phyloP scores from a whole-genome alignment of 1,140 invertebrate genomes.

The Penaeus japonicus region DNA sequence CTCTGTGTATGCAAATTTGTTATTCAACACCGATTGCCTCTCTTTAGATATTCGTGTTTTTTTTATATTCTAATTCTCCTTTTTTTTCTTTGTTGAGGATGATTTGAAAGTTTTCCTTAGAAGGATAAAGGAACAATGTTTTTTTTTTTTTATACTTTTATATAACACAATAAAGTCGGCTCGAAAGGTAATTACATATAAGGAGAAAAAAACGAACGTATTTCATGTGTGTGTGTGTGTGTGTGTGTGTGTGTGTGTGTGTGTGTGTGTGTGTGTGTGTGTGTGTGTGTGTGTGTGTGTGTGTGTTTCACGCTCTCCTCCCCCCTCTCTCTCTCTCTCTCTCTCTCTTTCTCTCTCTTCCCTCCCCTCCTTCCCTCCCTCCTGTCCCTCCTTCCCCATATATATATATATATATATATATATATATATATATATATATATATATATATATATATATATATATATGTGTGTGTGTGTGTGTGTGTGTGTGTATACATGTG shows the following conservation, averaged over 20 bases:
- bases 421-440: too few relatives aligned
- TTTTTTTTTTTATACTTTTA: too few relatives aligned
- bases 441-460: too few relatives aligned
- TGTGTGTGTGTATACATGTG: too few relatives aligned
- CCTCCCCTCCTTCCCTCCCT: background rate
- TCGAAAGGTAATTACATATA: too few relatives aligned
- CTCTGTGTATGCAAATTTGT: background rate
- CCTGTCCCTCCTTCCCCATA: background rate
- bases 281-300: background rate
- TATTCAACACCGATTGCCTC: background rate
- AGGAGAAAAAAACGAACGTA: too few relatives aligned
- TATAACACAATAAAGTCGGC: too few relatives aligned
- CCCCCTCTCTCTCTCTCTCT: constrained; percentile 17
- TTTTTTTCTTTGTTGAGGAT: background rate
- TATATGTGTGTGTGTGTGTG: too few relatives aligned
- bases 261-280: background rate
- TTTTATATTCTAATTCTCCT: background rate
- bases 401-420: too few relatives aligned
- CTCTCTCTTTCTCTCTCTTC: background rate
- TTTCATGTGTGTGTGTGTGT: background rate
- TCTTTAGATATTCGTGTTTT: background rate
- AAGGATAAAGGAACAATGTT: too few relatives aligned
- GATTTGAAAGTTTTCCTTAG: too few relatives aligned
- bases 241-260: background rate
- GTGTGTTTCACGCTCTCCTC: background rate